Conservation (phyloP, 2,113 vertebrate genomes). For the Austrofundulus limnaeus region DNA sequence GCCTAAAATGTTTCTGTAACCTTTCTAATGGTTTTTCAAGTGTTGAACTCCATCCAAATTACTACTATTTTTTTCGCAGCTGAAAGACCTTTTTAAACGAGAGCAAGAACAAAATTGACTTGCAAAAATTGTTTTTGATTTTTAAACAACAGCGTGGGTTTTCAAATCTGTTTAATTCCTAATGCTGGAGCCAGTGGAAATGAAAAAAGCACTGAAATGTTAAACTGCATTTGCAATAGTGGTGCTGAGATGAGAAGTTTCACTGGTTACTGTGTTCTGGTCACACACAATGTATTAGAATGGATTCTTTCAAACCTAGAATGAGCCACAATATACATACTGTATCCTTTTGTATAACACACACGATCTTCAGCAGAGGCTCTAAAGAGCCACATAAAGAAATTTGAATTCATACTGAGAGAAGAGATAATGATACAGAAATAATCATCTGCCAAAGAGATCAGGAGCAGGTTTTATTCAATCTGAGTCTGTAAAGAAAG, state of each 20-base stretch:
- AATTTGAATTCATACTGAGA: constrained; percentile 28
- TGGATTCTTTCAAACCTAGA: not conserved
- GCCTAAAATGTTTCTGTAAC: constrained; percentile 10
- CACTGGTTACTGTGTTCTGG: constrained; percentile 8
- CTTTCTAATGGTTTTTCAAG: constrained; percentile 40
- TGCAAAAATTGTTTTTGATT: not conserved
- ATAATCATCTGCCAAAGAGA: constrained; percentile 7
- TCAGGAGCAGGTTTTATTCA: constrained; percentile 1
- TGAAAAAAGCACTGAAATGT: constrained; percentile 4
- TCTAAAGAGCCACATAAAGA: constrained; percentile 25
- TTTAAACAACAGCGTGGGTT: constrained; percentile 27
- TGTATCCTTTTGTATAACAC: constrained; percentile 13
- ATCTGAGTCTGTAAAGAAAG: constrained; percentile 11
- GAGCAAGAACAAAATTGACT: constrained; percentile 8
- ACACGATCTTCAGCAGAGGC: constrained; percentile 6
- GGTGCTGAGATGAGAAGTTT: constrained; percentile 1
- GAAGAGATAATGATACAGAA: constrained; percentile 5
- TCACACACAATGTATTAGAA: constrained; percentile 10
- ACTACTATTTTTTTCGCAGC: not conserved
- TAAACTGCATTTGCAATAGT: not conserved
- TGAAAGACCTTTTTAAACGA: constrained; percentile 37
- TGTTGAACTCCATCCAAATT: constrained; percentile 22
- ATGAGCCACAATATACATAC: constrained; percentile 26
- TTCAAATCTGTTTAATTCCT: not conserved
- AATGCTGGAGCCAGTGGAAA: not conserved